These are phyloP conservation scores for Paracyclopina nana DNA, from an alignment of 1,140 invertebrate species.

Conservation along the genomic window DNA sequence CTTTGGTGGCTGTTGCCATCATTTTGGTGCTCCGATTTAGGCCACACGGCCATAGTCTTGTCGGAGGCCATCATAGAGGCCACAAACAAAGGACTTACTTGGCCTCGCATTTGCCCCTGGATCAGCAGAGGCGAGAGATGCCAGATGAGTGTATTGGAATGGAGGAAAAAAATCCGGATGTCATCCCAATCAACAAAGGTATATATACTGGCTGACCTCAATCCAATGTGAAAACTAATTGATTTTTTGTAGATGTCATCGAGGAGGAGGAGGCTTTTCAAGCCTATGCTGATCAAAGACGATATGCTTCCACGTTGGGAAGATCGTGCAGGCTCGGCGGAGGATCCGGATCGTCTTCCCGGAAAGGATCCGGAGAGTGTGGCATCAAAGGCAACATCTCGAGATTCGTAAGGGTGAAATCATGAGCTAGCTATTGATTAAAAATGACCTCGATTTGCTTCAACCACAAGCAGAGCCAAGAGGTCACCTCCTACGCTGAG, in stretches of 20 bases:
- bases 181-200: slow-evolving; percentile 1
- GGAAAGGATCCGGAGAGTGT: no score
- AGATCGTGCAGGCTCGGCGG: neutral
- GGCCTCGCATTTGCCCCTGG: neutral
- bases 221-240: neutral
- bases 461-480: neutral
- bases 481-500: slow-evolving; percentile 3
- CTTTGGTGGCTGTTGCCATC: neutral
- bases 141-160: slow-evolving; percentile 2
- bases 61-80: neutral
- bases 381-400: neutral
- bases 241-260: neutral
- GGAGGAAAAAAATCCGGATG: neutral
- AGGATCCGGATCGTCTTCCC: neutral
- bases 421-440: no score
- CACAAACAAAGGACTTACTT: neutral
- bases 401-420: no score
- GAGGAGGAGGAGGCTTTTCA: neutral
- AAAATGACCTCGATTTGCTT: neutral
- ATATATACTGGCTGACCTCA: neutral
- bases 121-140: neutral
- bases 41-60: neutral
- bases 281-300: neutral
- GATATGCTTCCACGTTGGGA: neutral
- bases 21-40: neutral